These are phyloP conservation scores for Drosophila pandora DNA, from an alignment of 1,140 invertebrate genomes.

Conservation along the genomic window DNA sequence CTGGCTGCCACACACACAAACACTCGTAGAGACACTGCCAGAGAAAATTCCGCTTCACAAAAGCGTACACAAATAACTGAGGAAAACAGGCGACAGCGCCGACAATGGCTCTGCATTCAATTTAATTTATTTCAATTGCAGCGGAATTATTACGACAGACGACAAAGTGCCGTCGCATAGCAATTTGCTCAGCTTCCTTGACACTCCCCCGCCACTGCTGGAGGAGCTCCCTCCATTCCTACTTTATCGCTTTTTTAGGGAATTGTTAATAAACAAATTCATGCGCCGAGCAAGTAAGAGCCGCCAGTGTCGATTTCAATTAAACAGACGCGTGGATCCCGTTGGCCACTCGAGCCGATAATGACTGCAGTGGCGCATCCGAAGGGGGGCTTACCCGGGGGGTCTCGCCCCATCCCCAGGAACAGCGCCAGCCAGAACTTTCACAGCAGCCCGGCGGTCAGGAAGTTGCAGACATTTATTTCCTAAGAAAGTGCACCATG, in stretches of 20 bases:
- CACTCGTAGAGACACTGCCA: conserved; percentile 11
- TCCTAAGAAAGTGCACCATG: conserved; percentile 17
- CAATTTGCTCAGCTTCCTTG: conserved; percentile 54
- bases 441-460: conserved; percentile 8
- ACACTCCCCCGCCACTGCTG: too few species aligned
- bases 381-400: conserved; percentile 1
- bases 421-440: background rate
- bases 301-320: conserved; percentile 78
- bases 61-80: conserved; percentile 58
- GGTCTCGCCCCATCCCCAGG: background rate
- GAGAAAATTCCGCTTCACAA: conserved; percentile 57
- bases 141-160: conserved; percentile 74
- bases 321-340: conserved; percentile 67
- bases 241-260: conserved; percentile 44
- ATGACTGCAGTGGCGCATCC: conserved; percentile 14
- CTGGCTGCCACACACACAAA: background rate
- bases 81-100: conserved; percentile 48
- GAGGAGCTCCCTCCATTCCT: background rate
- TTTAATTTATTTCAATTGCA: conserved; percentile 83
- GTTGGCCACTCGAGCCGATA: conserved; percentile 39
- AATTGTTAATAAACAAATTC: conserved; percentile 77
- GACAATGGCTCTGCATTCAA: conserved; percentile 74
- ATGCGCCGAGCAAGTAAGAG: conserved; percentile 58
- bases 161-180: conserved; percentile 68
- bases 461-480: conserved; percentile 27